phyloP scores from a whole-genome alignment of 2,888 invertebrate species.

The Callimorpha dominula region DNA sequence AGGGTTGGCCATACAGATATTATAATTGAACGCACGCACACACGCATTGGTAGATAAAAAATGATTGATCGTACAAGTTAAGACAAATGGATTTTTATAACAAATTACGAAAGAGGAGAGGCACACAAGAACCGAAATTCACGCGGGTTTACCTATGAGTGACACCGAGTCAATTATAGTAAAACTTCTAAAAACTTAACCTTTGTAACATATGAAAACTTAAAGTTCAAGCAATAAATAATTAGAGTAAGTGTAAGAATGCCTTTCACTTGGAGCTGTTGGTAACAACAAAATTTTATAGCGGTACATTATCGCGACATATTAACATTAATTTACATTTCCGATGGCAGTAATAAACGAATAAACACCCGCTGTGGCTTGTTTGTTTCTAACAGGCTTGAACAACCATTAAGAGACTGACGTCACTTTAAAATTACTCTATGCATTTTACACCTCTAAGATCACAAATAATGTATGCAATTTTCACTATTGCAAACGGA shows the following conservation, averaged over 20 bases:
- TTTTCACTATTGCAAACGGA: too few relatives aligned
- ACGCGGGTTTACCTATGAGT: too few relatives aligned
- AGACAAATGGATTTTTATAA: too few relatives aligned
- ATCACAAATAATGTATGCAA: too few relatives aligned
- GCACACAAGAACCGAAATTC: too few relatives aligned
- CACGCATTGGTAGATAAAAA: too few relatives aligned
- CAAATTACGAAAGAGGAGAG: too few relatives aligned
- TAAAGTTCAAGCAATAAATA: conserved; percentile 7
- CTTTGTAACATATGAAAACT: neutral
- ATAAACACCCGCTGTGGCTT: conserved; percentile 52
- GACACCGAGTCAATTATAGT: too few relatives aligned
- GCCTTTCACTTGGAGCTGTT: conserved; percentile 23
- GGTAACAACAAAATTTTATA: conserved; percentile 50
- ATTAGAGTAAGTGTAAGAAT: conserved; percentile 16
- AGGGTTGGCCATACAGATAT: too few relatives aligned
- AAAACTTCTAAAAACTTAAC: too few relatives aligned
- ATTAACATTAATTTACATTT: conserved; percentile 78
- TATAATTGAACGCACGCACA: too few relatives aligned
- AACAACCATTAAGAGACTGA: conserved; percentile 25
- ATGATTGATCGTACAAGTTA: too few relatives aligned
- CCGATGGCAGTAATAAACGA: conserved; percentile 66
- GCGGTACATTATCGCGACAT: conserved; percentile 67
- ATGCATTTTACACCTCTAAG: neutral
- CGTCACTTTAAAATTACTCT: conserved; percentile 9
- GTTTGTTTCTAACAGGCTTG: conserved; percentile 39